Conservation (phyloP, 2,888 invertebrate species). For the Microctonus hyperodae region DNA sequence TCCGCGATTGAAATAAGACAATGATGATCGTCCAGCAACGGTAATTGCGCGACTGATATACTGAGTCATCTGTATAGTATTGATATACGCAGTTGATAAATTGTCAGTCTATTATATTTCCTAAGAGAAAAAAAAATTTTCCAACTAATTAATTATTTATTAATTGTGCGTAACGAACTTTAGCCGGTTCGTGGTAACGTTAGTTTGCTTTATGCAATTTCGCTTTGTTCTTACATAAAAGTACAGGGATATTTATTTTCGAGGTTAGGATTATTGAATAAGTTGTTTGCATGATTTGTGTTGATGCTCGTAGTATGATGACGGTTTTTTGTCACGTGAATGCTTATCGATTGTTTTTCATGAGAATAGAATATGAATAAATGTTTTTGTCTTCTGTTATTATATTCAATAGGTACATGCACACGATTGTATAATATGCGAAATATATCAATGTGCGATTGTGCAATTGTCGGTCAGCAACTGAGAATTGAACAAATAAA, state of each 20-base stretch:
- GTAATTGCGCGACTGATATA: slow-evolving; percentile 48
- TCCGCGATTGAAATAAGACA: slow-evolving; percentile 44
- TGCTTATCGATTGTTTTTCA: background rate
- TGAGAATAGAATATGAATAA: too few species aligned
- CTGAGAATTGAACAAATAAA: too few species aligned
- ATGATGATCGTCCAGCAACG: slow-evolving; percentile 41
- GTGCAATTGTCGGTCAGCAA: too few species aligned
- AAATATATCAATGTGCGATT: too few species aligned
- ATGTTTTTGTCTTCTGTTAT: too few species aligned
- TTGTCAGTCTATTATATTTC: slow-evolving; percentile 3
- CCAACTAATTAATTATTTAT: background rate
- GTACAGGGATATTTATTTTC: background rate
- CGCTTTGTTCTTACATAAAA: slow-evolving; percentile 21
- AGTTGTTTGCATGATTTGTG: too few species aligned
- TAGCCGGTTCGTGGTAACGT: slow-evolving; percentile 4
- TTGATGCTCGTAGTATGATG: background rate
- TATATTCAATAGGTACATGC: too few species aligned
- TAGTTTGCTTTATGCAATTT: slow-evolving; percentile 12
- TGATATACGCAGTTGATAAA: slow-evolving; percentile 19
- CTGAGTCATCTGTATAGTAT: slow-evolving; percentile 47
- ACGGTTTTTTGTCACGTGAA: too few species aligned
- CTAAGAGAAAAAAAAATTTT: background rate
- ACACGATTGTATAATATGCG: too few species aligned
- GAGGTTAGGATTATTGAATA: background rate
- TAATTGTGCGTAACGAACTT: slow-evolving; percentile 9